phyloP scores from a whole-genome alignment of 2,888 invertebrate genomes.

The Melipona beecheii region DNA sequence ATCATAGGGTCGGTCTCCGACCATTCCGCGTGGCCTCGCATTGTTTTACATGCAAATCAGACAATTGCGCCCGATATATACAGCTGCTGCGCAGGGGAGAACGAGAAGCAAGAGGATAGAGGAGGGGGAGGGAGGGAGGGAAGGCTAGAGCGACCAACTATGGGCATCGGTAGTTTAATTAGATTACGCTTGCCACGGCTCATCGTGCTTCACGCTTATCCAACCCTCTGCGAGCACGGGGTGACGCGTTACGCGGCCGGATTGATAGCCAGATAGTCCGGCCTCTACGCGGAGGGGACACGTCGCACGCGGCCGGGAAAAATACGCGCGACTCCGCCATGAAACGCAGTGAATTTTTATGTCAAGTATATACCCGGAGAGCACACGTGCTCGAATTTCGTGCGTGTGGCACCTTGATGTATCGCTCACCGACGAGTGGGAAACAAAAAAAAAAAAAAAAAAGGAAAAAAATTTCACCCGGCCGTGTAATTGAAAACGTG shows the following conservation, averaged over 20 bases:
- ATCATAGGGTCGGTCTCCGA: conserved; percentile 68
- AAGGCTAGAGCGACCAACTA: conserved; percentile 54
- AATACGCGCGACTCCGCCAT: conserved; percentile 28
- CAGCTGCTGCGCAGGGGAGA: conserved; percentile 28
- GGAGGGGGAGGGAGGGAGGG: no score
- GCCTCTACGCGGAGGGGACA: background rate
- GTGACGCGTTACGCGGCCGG: conserved; percentile 51
- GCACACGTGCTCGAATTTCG: conserved; percentile 57
- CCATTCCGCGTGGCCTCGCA: conserved; percentile 62
- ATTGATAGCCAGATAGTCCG: conserved; percentile 53
- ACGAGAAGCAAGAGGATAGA: no score
- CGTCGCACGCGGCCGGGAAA: background rate
- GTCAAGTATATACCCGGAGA: conserved; percentile 44
- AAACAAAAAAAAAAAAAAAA: no score
- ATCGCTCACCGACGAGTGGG: conserved; percentile 33
- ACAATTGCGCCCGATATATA: conserved; percentile 74
- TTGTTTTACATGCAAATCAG: conserved; percentile 80
- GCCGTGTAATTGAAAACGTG: conserved; percentile 55
- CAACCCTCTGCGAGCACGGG: conserved; percentile 26
- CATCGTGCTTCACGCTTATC: conserved; percentile 68
- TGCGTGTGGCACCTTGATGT: conserved; percentile 61
- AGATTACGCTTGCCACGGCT: conserved; percentile 72
- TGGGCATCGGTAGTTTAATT: conserved; percentile 76
- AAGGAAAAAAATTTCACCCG: conserved; percentile 46
- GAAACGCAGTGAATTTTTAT: conserved; percentile 57